Evolutionary conservation across 2,888 invertebrate genomes (phyloP).

Genomic region (Tolmerus cingulatus): DNA sequence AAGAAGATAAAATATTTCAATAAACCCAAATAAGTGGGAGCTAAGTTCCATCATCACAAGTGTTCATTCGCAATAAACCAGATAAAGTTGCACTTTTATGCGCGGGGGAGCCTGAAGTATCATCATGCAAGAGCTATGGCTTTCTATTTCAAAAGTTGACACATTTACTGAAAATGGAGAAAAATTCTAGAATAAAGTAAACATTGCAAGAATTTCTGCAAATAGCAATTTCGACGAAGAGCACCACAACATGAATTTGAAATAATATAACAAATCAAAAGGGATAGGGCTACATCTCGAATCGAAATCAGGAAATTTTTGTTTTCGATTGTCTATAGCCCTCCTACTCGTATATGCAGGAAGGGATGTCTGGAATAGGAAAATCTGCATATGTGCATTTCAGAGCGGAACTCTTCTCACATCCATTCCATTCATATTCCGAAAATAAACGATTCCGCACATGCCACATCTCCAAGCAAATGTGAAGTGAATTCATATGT

Average conservation of each 20-base stretch:
- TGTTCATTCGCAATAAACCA: background rate
- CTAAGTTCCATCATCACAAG: background rate
- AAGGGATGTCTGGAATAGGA: slow-evolving; percentile 17
- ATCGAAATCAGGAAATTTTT: slow-evolving; percentile 27
- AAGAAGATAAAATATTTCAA: background rate
- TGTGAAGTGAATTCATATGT: slow-evolving; percentile 40
- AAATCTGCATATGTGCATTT: slow-evolving; percentile 39
- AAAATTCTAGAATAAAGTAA: slow-evolving; percentile 10
- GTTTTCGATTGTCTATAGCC: slow-evolving; percentile 19
- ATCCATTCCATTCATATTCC: slow-evolving; percentile 37
- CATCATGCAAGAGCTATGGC: background rate
- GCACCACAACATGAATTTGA: slow-evolving; percentile 24
- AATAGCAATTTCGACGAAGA: background rate
- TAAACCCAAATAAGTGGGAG: background rate
- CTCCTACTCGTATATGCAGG: background rate
- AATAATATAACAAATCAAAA: slow-evolving; percentile 27
- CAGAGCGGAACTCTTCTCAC: slow-evolving; percentile 24
- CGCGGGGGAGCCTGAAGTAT: background rate
- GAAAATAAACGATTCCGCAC: slow-evolving; percentile 38
- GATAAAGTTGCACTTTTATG: background rate
- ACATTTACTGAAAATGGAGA: background rate
- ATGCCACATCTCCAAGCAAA: slow-evolving; percentile 34
- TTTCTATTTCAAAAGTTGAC: background rate
- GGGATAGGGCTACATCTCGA: background rate
- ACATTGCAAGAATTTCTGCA: slow-evolving; percentile 11